Conservation (phyloP, 2,113 vertebrate species). For the Benitochromis conjunctus region DNA sequence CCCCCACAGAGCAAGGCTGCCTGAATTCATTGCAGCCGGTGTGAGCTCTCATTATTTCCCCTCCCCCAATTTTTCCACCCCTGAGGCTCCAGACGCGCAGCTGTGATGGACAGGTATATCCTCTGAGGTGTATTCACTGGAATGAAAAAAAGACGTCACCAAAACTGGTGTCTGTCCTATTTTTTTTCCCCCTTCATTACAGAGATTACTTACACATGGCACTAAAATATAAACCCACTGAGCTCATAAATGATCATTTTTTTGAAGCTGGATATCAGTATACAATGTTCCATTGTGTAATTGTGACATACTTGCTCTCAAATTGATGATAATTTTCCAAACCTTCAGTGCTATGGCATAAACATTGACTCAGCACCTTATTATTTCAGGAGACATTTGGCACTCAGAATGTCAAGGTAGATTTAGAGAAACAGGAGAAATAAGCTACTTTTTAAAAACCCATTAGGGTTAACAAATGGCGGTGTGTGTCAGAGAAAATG, state of each 20-base stretch:
- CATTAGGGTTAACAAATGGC: slow-evolving; percentile 10
- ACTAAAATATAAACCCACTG: background rate
- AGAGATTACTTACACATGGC: slow-evolving; percentile 7
- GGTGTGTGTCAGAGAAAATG: background rate
- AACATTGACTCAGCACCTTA: background rate
- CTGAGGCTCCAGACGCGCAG: slow-evolving; percentile 34
- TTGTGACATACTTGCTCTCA: background rate
- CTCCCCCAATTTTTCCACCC: slow-evolving; percentile 26
- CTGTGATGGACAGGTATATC: slow-evolving; percentile 63
- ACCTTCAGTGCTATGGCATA: background rate
- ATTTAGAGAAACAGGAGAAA: background rate
- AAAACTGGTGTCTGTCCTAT: background rate
- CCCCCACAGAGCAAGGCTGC: slow-evolving; percentile 37
- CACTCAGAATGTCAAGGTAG: background rate
- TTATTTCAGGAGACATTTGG: slow-evolving; percentile 7
- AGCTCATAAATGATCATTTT: slow-evolving; percentile 16
- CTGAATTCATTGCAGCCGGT: slow-evolving; percentile 45
- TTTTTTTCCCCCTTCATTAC: background rate
- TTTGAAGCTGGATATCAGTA: background rate
- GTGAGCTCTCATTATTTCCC: slow-evolving; percentile 59
- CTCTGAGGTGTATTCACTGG: slow-evolving; percentile 35
- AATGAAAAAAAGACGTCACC: slow-evolving; percentile 37
- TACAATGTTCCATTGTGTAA: background rate
- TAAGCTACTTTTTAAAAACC: slow-evolving; percentile 29
- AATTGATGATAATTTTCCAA: background rate